Conservation (phyloP, 2,797 vertebrate species). For the Schizopygopsis pylzovi region DNA sequence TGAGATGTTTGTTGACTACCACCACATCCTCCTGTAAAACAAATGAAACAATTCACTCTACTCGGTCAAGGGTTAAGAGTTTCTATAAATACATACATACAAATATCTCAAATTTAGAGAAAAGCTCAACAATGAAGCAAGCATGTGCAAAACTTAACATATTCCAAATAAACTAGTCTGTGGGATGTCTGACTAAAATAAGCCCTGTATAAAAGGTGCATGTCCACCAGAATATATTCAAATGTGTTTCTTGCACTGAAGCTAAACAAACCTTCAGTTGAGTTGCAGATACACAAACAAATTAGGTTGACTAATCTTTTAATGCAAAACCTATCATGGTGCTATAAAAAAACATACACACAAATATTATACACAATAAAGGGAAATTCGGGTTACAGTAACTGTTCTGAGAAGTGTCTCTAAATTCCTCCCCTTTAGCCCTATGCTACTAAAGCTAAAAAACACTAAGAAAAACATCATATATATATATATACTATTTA, state of each 20-base stretch:
- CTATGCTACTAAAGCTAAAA: not conserved
- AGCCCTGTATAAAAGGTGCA: too few relatives aligned
- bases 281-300: not conserved
- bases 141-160: not conserved
- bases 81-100: not conserved
- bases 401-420: not conserved
- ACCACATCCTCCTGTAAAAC: conserved; percentile 54
- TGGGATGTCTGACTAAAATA: not conserved
- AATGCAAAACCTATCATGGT: not conserved
- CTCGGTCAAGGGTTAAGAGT: not conserved
- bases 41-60: not conserved
- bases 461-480: not conserved
- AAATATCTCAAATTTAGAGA: conserved; percentile 1
- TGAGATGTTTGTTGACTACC: conserved; percentile 54
- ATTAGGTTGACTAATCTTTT: not conserved
- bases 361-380: not conserved
- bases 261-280: not conserved
- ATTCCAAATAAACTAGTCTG: not conserved
- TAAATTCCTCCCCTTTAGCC: not conserved
- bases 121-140: not conserved
- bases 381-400: too few relatives aligned
- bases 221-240: not conserved
- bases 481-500: not conserved
- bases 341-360: not conserved
- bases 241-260: not conserved